Evolutionary conservation across 2,797 vertebrate genomes (phyloP).

Genomic region (Champsocephalus esox): DNA sequence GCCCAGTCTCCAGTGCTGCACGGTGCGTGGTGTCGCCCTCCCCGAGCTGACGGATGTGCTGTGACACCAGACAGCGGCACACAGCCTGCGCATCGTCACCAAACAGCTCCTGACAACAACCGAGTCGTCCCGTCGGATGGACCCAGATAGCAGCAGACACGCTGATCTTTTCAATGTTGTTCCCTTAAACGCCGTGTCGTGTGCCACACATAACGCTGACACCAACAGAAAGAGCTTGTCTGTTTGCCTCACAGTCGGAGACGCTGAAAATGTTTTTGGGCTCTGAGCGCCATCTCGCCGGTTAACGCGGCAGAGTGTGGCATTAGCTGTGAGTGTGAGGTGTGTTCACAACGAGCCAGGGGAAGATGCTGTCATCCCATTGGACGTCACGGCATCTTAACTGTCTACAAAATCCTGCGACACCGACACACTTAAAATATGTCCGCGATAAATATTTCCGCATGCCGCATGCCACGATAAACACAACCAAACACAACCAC

Average conservation of each 20-base stretch:
- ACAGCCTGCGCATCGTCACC: slow-evolving; percentile 74
- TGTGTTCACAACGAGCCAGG: slow-evolving; percentile 75
- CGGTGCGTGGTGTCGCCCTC: slow-evolving; percentile 40
- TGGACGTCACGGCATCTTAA: slow-evolving; percentile 53
- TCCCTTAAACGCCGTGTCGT: slow-evolving; percentile 72
- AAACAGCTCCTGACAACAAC: slow-evolving; percentile 85
- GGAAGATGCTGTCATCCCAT: slow-evolving; percentile 59
- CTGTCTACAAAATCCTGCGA: slow-evolving; percentile 77
- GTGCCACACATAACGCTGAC: slow-evolving; percentile 76
- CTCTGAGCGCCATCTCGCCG: slow-evolving; percentile 54
- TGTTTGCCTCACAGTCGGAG: slow-evolving; percentile 70
- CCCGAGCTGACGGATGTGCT: slow-evolving; percentile 67
- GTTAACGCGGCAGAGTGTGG: slow-evolving; percentile 49
- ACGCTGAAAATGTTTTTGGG: slow-evolving; percentile 69
- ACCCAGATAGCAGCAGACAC: slow-evolving; percentile 78
- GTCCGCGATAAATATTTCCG: slow-evolving; percentile 83
- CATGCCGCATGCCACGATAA: slow-evolving; percentile 80
- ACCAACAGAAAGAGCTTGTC: slow-evolving; percentile 82
- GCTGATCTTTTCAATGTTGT: slow-evolving; percentile 84
- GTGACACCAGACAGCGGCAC: slow-evolving; percentile 73
- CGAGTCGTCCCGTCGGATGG: slow-evolving; percentile 65
- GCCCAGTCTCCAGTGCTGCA: background rate
- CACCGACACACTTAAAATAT: slow-evolving; percentile 82
- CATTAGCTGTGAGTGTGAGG: slow-evolving; percentile 72
- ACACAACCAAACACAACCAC: slow-evolving; percentile 83